Conservation (phyloP, 2,113 vertebrate genomes). For the Ailurus styani region DNA sequence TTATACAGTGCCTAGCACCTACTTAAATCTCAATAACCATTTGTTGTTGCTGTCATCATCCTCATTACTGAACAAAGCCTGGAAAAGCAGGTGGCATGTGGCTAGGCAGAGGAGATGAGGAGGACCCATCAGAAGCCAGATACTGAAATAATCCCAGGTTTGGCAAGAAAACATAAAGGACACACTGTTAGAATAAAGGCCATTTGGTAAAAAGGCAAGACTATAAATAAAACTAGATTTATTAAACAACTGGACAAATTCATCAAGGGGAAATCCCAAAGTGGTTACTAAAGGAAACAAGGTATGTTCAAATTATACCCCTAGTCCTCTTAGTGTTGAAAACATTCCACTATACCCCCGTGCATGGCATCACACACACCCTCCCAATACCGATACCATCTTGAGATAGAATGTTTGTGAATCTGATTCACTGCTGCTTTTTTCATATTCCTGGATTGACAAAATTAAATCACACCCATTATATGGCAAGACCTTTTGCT, state of each 20-base stretch:
- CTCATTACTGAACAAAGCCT: neutral
- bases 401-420: neutral
- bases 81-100: neutral
- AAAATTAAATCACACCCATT: neutral
- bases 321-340: neutral
- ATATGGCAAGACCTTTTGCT: neutral
- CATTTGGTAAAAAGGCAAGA: neutral
- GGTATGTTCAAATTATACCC: neutral
- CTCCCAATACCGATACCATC: neutral
- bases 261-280: neutral
- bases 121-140: neutral
- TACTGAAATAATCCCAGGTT: neutral
- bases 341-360: neutral
- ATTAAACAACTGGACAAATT: neutral
- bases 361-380: too few species aligned
- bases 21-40: neutral
- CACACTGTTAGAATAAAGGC: neutral
- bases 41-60: neutral
- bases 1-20: neutral
- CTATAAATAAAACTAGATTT: neutral
- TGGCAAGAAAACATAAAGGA: neutral
- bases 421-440: neutral
- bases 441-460: neutral
- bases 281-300: neutral
- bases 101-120: neutral